Evolutionary conservation across 2,888 invertebrate species (phyloP), one percentile per base, ranked within the genome.

Genomic region (Acrobasis suavella): DNA sequence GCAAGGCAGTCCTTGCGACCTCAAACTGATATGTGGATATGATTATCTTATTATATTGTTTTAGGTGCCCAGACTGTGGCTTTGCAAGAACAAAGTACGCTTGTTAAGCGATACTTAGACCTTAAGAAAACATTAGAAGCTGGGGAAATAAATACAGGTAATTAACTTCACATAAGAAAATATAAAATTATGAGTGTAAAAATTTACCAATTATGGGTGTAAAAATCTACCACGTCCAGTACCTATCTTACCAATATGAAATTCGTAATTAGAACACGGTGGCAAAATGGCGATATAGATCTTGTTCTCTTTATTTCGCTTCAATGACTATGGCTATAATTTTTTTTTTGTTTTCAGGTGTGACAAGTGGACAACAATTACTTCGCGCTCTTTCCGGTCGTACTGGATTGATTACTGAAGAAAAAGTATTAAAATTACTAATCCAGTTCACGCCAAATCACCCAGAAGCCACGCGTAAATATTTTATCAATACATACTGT

Each of bases 31-130:
- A n/a, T n/a, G n/a, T n/a, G n/a, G n/a, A 22, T 22, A 22, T 22
- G 22, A 22, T 22, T 22, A n/a, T 58, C 37, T 52, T 42, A 1
- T 22, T 51, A 63, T n/a, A n/a, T 61, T 58, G 9, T 75, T 75
- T 50, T 68, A 91, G 92, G 85, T 63, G 79, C 85, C n/a, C 91
- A 92, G 77, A 87, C 85, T 50, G 82, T 85, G 67, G 92, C 91
- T 1, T 75, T 94, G 7, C 94, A 94, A 73, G 93, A 94, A 67
- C 92, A 94, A 73, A 87, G 92, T 69, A 85, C 91, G 7, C 79
- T 92, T 42, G 91, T 94, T 0, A 94, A 94, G 77, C 86, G 93
- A 39, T 94, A 90, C 73, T 82, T 94, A 49, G 94, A 94, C 70
- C 86, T 94, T 12, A 92, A 92, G 71, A 91, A 93, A 69, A 84